Conservation (phyloP, 2,797 vertebrate genomes). For the Oryzias dopingdopingensis region DNA sequence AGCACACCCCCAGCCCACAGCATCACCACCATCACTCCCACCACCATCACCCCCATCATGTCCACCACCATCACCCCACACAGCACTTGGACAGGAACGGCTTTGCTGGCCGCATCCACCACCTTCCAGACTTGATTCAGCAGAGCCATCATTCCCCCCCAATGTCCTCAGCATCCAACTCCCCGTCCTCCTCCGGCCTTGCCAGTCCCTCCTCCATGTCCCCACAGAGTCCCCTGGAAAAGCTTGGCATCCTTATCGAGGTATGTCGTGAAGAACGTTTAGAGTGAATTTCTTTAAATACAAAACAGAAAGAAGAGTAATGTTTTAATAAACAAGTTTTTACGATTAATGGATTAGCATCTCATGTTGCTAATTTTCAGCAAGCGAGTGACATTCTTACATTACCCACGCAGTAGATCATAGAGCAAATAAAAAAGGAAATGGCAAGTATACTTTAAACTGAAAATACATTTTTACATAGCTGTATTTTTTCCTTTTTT, state of each 20-base stretch:
- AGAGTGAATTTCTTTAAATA: no score
- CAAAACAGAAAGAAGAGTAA: no score
- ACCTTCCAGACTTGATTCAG: constrained; percentile 99
- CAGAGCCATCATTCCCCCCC: constrained; percentile 98
- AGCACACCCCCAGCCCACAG: constrained; percentile 60
- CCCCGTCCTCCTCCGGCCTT: constrained; percentile 83
- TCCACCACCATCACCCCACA: constrained; percentile 65
- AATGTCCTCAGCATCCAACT: constrained; percentile 90
- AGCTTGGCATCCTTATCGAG: constrained; percentile 70
- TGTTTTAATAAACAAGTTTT: no score
- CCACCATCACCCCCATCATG: constrained; percentile 64
- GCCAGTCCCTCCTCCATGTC: constrained; percentile 87
- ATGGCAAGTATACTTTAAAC: constrained; percentile 55
- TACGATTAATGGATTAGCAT: not conserved
- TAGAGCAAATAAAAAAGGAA: constrained; percentile 42
- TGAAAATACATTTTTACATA: constrained; percentile 8
- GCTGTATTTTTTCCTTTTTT: not conserved
- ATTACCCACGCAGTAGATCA: constrained; percentile 45
- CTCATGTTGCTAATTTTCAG: constrained; percentile 36
- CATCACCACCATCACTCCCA: constrained; percentile 61
- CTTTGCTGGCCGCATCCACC: constrained; percentile 95
- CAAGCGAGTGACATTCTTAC: constrained; percentile 37
- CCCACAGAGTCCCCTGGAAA: constrained; percentile 83
- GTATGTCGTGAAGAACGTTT: constrained; percentile 57
- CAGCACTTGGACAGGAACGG: constrained; percentile 94